Evolutionary conservation across 2,888 invertebrate species (phyloP), one percentile per base, ranked within the genome.

Genomic region (Clepsis dumicolana): DNA sequence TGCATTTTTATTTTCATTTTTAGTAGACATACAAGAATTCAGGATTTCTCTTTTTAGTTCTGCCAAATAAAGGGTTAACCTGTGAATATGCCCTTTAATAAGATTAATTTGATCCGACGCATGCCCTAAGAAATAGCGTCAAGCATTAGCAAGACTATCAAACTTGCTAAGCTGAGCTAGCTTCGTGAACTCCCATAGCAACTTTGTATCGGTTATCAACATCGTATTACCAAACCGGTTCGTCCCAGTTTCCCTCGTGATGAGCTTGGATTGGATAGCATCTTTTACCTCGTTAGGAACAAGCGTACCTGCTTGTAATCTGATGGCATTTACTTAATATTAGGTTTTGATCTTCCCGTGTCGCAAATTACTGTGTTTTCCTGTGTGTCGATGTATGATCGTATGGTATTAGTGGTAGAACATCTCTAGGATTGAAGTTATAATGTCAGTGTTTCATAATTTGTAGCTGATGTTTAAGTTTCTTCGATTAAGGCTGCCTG

Each of bases 201-300:
- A 59, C 44, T 2, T 52, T 25, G 63, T 63, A 52, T 53, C 25
- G 29, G 50, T 57, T 48, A 61, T 50, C 56, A 62, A 38, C 62
- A 57, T 18, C 32, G 12, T 32, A 53, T 44, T 27, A 48, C 38
- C 14, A 27, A 68, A 68, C 67, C 57, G 63, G 63, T 63, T 24
- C 29, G 14, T 24, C 52, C 57, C 18, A 27, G 62, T 62, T 50
- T 29, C 7, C 65, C 56, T 32, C 62, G 24, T 25, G 59, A 63
- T 59, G 32, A 50, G 16, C 41, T 57, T 21, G n/a, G 68, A 64
- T 64, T 32, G 50, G 68, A 68, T 68, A 68, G 21, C 64, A 68
- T 59, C 67, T 62, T 48, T 44, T 29, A 64, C 59, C 68, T 68
- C 44, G 68, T 68, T 68, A 64, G 59, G 32, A 68, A 63, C 67